Evolutionary conservation across 2,113 vertebrate species (phyloP).

Genomic region (Aspiorhynchus laticeps): DNA sequence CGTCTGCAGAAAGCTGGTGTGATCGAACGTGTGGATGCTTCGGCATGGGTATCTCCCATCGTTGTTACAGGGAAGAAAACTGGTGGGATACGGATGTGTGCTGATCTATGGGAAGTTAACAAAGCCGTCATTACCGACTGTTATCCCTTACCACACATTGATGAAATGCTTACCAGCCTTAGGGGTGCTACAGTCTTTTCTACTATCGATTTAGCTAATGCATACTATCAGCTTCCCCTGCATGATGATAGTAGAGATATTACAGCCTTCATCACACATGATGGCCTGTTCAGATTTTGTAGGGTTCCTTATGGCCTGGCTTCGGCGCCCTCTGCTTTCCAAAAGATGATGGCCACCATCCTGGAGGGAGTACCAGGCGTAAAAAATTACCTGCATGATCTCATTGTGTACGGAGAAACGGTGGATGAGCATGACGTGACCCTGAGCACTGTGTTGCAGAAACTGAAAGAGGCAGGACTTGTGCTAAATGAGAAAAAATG

Average conservation of each 20-base stretch:
- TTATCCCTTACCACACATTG: background rate
- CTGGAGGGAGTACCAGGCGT: background rate
- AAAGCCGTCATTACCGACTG: background rate
- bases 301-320: background rate
- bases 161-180: background rate
- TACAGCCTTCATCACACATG: background rate
- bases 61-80: background rate
- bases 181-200: background rate
- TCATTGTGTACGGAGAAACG: background rate
- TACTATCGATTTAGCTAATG: background rate
- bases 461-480: background rate
- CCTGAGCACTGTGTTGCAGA: background rate
- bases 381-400: background rate
- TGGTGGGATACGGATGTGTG: background rate
- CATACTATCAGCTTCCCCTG: background rate
- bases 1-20: background rate
- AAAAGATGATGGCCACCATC: background rate
- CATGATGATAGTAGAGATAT: background rate
- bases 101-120: background rate
- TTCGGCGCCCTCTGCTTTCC: background rate
- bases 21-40: background rate
- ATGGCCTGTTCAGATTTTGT: background rate
- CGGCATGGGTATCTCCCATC: background rate
- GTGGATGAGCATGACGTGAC: background rate
- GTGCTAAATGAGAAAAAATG: background rate